Evolutionary conservation across 2,888 invertebrate genomes (phyloP), one percentile per base, ranked within the genome.

Genomic region (Byasa hedistus): DNA sequence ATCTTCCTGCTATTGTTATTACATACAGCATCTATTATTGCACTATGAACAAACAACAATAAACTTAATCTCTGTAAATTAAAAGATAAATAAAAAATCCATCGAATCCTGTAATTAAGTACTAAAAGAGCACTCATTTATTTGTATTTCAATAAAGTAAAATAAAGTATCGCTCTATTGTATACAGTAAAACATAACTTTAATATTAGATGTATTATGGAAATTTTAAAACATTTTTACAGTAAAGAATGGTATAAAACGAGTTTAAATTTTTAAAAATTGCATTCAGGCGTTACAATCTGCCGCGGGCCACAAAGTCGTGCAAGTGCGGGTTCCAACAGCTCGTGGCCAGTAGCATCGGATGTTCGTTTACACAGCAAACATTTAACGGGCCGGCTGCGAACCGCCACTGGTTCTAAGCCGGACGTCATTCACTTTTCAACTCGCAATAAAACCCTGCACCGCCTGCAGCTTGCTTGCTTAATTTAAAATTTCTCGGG

Each of bases 361-460:
- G 55, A 66, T 32, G 62, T 59, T 55, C 48, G 44, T 32, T 32
- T 62, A 63, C 59, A 58, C 36, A 57, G 62, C 55, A 63, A 66
- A 66, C 61, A 66, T 66, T 62, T 54, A 59, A 66, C 39, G 55
- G 54, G 44, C 59, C 36, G 54, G 44, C 27, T 57, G 27, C 23
- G n/a, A 55, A 27, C 55, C 44, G 39, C 54, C 27, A 32, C 62
- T 57, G 57, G 10, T 62, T 66, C 65, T 66, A 57, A 61, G 57
- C 61, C 21, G 22, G 52, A 52, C n/a, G 52, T 36, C 51, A 61
- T 65, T 65, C 56, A 65, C 61, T 66, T 66, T 61, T 57, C 57
- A 66, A 52, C 52, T 66, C 52, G 61, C 57, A 66, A 66, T 66
- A 66, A 61, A 66, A 52, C 21, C 51, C 27, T 32, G 65, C 32